phyloP scores from a whole-genome alignment of 2,113 vertebrate species.

The Rhinogobius similis region DNA sequence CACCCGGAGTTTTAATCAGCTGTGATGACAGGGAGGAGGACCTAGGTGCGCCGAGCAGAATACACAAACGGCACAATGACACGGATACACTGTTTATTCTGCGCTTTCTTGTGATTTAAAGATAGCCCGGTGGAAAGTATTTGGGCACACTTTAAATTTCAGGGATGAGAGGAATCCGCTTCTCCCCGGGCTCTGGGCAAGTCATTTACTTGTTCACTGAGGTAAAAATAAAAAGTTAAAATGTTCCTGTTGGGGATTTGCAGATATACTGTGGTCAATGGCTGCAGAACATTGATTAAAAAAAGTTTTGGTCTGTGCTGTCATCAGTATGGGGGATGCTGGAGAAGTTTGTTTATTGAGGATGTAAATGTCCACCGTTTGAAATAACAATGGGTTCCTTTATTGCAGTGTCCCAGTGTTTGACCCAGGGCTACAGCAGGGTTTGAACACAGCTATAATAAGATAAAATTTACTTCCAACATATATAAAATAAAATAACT shows the following conservation, averaged over 20 bases:
- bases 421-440: too few relatives aligned
- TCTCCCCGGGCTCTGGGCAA: conserved; percentile 9
- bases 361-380: background rate
- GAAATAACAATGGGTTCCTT: background rate
- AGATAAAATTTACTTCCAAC: too few relatives aligned
- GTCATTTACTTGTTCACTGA: conserved; percentile 44
- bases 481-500: too few relatives aligned
- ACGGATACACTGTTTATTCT: conserved; percentile 42
- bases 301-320: background rate
- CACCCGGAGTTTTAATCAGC: conserved; percentile 65
- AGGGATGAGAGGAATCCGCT: conserved; percentile 7
- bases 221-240: conserved; percentile 8
- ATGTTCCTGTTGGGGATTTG: background rate
- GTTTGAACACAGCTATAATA: too few relatives aligned
- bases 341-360: background rate
- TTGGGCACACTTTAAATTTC: conserved; percentile 25
- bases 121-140: conserved; percentile 28
- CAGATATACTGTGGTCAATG: conserved; percentile 8
- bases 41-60: conserved; percentile 33
- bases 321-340: background rate
- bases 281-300: conserved; percentile 3
- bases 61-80: conserved; percentile 26
- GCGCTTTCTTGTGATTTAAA: conserved; percentile 25
- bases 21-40: conserved; percentile 49
- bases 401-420: background rate